These are phyloP conservation scores for Ptychodera flava DNA, from an alignment of 35 echinoderm and acorn worm species.

Conservation along the genomic window DNA sequence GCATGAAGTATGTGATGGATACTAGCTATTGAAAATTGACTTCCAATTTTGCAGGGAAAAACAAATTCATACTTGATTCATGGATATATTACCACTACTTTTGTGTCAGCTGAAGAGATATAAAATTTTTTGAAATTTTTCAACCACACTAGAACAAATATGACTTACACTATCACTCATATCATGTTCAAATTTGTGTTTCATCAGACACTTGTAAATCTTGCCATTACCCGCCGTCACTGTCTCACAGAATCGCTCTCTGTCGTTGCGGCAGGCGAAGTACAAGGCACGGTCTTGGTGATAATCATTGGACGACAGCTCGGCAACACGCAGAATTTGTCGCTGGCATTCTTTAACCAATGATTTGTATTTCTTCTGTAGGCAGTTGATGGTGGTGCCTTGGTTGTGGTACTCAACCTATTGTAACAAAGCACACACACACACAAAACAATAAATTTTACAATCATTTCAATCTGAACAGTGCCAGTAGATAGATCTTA, in stretches of 20 bases:
- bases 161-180: conserved; percentile 80
- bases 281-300: conserved; percentile 68
- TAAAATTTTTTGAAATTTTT: too few relatives aligned
- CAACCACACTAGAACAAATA: too few relatives aligned
- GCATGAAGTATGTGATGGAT: too few relatives aligned
- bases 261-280: conserved; percentile 78
- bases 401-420: conserved; percentile 37
- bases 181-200: conserved; percentile 74
- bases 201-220: conserved; percentile 90
- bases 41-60: too few relatives aligned
- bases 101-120: too few relatives aligned
- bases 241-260: conserved; percentile 73
- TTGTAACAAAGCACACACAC: too few relatives aligned
- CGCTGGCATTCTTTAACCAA: conserved; percentile 31
- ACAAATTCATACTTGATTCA: too few relatives aligned
- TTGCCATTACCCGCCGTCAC: conserved; percentile 53
- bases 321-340: conserved; percentile 69
- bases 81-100: too few relatives aligned
- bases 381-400: conserved; percentile 72
- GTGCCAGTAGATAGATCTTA: too few relatives aligned
- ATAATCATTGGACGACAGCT: conserved; percentile 79
- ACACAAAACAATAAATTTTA: too few relatives aligned
- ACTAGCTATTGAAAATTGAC: too few relatives aligned
- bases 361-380: conserved; percentile 40
- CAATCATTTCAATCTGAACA: too few relatives aligned